Evolutionary conservation across 2,888 invertebrate species (phyloP), one percentile per base, ranked within the genome.

Genomic region (Thelaira solivaga): DNA sequence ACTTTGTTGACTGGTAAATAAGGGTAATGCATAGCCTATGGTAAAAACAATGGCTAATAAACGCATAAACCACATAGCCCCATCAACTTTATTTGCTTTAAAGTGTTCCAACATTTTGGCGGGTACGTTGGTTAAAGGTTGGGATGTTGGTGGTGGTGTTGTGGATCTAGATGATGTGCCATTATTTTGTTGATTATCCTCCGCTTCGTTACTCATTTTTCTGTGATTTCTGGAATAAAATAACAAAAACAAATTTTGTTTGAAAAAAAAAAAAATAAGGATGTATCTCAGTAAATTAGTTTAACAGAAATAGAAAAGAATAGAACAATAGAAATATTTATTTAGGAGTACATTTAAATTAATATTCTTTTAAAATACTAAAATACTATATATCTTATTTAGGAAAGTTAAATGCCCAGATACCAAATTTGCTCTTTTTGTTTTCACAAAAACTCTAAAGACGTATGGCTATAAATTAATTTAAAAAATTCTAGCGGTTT

Each of bases 11-110:
- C 92, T 93, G 82, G 94, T 95, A 89, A 97, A 94, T 83, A 97
- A 88, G 65, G 97, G 97, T 84, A 98, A 88, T 57, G 97, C 90
- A 89, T 97, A 98, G 85, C 93, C 93, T 82, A 96, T 86, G 13
- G 96, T 93, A 88, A 95, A 97, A 13, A 96, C 85, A 24, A 98
- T 92, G 1, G 96, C 95, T 73, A 96, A 91, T 22, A 97, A 88
- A 83, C 99, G 91, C 34, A 97, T 95, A 13, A 93, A 92, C 96
- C 97, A 98, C 71, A 97, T 90, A 0, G 94, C 94, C 47, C 96
- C 94, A 85, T 96, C 96, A 64, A 97, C 92, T 91, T 96, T 97
- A 88, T 97, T 95, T 51, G 92, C 92, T 36, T 93, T 91, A 80
- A 97, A 90, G 84, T 96, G 95, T 39, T 92, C 91, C 85, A 93